These are phyloP conservation scores for Drosophila mojavensis DNA, from an alignment of 1,140 invertebrate species.

Conservation along the genomic window DNA sequence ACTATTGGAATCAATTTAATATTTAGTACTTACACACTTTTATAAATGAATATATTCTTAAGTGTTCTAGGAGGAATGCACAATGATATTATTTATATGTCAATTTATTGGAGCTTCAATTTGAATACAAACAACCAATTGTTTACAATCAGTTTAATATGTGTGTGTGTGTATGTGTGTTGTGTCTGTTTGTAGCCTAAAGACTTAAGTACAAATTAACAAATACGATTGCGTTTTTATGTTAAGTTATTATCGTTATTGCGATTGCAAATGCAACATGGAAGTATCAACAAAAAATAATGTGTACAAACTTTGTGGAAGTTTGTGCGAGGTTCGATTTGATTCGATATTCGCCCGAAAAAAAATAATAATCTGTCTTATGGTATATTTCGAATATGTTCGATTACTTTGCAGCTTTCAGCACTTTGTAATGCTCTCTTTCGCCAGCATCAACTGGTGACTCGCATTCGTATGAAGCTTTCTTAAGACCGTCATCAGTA, in stretches of 20 bases:
- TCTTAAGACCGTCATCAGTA: conserved; percentile 90
- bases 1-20: too few relatives aligned
- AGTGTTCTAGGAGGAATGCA: background rate
- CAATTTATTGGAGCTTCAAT: conserved; percentile 66
- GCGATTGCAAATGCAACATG: conserved; percentile 35
- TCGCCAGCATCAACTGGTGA: conserved; percentile 92
- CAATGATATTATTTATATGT: conserved; percentile 19
- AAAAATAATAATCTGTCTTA: conserved; percentile 11
- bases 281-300: conserved; percentile 53
- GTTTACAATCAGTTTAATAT: conserved; percentile 41
- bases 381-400: conserved; percentile 36
- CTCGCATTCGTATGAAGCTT: conserved; percentile 95
- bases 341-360: background rate
- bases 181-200: conserved; percentile 20
- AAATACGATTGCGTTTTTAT: conserved; percentile 58
- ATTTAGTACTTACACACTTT: background rate
- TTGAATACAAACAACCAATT: conserved; percentile 50
- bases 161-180: conserved; percentile 32
- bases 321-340: conserved; percentile 49
- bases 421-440: conserved; percentile 91
- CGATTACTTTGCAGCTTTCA: conserved; percentile 85
- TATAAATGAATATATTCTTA: background rate
- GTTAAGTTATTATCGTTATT: conserved; percentile 67
- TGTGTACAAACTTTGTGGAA: conserved; percentile 24
- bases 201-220: conserved; percentile 77